Evolutionary conservation across 1,140 invertebrate species (phyloP).

Genomic region (Macrobrachium rosenbergii): DNA sequence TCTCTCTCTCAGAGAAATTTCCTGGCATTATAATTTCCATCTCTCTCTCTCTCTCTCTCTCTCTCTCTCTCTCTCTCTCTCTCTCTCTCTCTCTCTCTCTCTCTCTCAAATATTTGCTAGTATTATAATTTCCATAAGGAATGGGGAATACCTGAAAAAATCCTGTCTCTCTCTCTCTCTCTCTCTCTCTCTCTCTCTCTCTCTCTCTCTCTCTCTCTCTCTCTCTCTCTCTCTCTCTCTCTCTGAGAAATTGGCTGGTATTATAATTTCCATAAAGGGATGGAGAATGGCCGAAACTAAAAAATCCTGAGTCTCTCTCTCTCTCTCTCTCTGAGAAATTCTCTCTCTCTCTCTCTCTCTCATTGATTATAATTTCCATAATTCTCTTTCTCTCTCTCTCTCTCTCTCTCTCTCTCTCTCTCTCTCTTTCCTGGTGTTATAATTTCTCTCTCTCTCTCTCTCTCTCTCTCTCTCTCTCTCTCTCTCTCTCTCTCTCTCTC

Average conservation of each 20-base stretch:
- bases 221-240: background rate
- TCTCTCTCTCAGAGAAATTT: too few species aligned
- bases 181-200: background rate
- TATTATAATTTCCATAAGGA: background rate
- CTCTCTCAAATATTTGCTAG: background rate
- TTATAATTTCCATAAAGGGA: background rate
- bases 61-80: too few species aligned
- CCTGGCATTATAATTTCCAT: too few species aligned
- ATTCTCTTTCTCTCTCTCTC: too few species aligned
- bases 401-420: background rate
- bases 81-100: background rate
- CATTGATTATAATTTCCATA: background rate
- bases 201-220: background rate
- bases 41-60: too few species aligned
- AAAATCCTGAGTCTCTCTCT: constrained; percentile 37
- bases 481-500: too few species aligned
- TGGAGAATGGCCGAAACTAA: too few species aligned
- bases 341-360: constrained; percentile 29
- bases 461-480: constrained; percentile 40
- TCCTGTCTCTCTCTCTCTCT: background rate
- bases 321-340: constrained; percentile 47
- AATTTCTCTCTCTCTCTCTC: constrained; percentile 39
- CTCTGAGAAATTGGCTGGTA: background rate
- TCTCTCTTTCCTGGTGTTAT: background rate
- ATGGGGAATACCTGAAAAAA: background rate